Percentiles rank a stretch among this genome's conserved stretches.
phyloP scores from a whole-genome alignment of 2,888 invertebrate genomes.

The Limnephilus lunatus region DNA sequence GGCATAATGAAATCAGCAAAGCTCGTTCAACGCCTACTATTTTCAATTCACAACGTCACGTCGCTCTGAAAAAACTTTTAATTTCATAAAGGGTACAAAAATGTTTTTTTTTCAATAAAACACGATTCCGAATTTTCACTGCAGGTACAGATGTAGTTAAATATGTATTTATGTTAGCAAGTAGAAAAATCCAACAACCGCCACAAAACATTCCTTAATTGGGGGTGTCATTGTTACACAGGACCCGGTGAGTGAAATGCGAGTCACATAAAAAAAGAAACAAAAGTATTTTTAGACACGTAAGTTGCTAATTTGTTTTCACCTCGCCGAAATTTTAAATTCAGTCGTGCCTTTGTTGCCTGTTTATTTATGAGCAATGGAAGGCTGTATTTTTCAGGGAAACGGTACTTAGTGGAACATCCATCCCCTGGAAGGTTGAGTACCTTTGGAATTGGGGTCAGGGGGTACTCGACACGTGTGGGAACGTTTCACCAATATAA shows the following conservation, averaged over 20 bases:
- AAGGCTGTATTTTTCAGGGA: not conserved
- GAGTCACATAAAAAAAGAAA: not conserved
- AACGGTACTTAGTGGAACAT: not conserved
- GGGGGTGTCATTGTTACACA: not conserved
- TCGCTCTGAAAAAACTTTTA: not conserved
- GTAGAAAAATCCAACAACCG: not conserved
- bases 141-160: too few relatives aligned
- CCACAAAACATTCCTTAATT: not conserved
- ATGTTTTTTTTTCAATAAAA: too few relatives aligned
- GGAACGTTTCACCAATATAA: not conserved
- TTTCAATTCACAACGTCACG: not conserved
- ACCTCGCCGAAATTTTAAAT: not conserved
- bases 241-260: not conserved
- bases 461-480: not conserved
- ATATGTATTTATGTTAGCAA: not conserved
- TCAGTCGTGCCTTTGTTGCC: not conserved
- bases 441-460: not conserved
- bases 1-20: not conserved
- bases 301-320: slow-evolving; percentile 2
- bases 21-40: not conserved
- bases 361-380: not conserved
- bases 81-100: too few relatives aligned
- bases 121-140: too few relatives aligned
- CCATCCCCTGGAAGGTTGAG: not conserved
- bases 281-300: not conserved